phyloP scores from a whole-genome alignment of 1,140 invertebrate species.

The Drosophila sulfurigaster region DNA sequence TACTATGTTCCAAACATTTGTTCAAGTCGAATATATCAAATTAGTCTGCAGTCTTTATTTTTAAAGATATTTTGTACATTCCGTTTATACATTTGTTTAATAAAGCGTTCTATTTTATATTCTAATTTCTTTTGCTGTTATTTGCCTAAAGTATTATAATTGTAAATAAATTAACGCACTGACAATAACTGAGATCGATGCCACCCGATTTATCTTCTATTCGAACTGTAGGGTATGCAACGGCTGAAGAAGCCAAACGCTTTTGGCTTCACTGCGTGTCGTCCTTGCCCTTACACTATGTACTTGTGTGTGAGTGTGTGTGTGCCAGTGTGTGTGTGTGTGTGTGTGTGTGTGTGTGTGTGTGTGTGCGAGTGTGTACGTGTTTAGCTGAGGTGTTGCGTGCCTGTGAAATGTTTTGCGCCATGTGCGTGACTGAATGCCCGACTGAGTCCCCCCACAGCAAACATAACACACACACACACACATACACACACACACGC shows the following conservation, averaged over 20 bases:
- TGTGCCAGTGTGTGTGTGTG: conserved; percentile 2
- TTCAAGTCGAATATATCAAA: too few species aligned
- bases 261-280: conserved; percentile 30
- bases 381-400: conserved; percentile 55
- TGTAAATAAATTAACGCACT: too few species aligned
- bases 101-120: too few species aligned
- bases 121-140: too few species aligned
- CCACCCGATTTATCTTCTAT: too few species aligned
- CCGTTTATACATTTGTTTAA: too few species aligned
- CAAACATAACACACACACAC: conserved; percentile 2
- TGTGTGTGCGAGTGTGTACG: conserved; percentile 7
- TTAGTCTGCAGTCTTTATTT: too few species aligned
- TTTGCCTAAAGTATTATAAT: too few species aligned
- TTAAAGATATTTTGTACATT: too few species aligned
- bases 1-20: too few species aligned
- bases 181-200: too few species aligned
- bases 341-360: conserved; percentile 8
- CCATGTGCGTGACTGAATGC: conserved; percentile 75
- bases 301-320: neutral
- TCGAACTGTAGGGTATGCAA: neutral
- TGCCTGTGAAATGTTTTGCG: conserved; percentile 75
- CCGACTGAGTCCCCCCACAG: conserved; percentile 35
- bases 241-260: conserved; percentile 15
- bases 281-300: conserved; percentile 5
- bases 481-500: too few species aligned